Percentiles rank a stretch among this genome's conserved stretches.
Evolutionary conservation across 2,888 invertebrate genomes (phyloP).

Genomic region (Saturnia japonica): DNA sequence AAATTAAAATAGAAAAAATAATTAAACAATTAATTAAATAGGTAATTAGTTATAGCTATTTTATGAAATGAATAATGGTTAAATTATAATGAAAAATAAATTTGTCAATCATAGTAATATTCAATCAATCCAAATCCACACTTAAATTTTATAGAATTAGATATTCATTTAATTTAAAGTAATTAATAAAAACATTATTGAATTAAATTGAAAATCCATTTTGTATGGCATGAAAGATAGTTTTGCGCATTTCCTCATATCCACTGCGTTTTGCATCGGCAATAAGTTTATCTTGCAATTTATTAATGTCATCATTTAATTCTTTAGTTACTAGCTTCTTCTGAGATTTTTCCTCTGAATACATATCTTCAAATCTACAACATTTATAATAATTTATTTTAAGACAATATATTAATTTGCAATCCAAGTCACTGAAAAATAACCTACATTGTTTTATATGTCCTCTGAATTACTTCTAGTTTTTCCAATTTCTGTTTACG

Average conservation of each 20-base stretch:
- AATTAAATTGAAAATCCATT: conserved; percentile 53
- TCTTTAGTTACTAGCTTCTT: conserved; percentile 60
- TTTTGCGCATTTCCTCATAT: conserved; percentile 61
- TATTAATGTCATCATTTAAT: conserved; percentile 61
- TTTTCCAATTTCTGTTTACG: conserved; percentile 61
- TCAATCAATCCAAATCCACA: background rate
- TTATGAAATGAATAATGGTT: background rate
- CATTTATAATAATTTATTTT: conserved; percentile 16
- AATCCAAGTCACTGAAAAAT: conserved; percentile 27
- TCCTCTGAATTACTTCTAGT: conserved; percentile 55
- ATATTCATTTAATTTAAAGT: background rate
- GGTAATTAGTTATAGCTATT: background rate
- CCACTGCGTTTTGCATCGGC: conserved; percentile 64
- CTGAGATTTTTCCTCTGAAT: conserved; percentile 54
- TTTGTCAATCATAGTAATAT: background rate
- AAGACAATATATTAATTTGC: background rate
- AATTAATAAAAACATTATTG: conserved; percentile 19
- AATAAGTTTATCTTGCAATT: conserved; percentile 62
- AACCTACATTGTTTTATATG: conserved; percentile 61
- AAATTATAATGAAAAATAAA: background rate
- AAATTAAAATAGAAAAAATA: background rate
- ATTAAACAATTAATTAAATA: no score
- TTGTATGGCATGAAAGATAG: conserved; percentile 66
- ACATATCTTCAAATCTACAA: conserved; percentile 62
- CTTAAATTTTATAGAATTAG: background rate